These are phyloP conservation scores for Pelodiscus sinensis DNA, from an alignment of 2,113 vertebrate genomes.

Conservation along the genomic window DNA sequence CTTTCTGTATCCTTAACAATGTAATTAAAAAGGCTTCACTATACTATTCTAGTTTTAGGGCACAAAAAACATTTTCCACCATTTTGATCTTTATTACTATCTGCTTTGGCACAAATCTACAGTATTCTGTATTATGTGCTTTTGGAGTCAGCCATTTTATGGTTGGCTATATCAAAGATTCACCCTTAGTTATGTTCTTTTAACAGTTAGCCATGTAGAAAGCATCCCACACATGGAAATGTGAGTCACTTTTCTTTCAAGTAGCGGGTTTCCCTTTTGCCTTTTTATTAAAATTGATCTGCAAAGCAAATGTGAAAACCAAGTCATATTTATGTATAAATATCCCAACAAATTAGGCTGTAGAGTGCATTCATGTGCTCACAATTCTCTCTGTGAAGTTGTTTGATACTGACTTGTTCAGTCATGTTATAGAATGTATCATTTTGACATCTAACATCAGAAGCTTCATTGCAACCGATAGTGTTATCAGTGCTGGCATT, in stretches of 20 bases:
- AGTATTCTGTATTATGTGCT: neutral
- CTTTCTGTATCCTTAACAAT: neutral
- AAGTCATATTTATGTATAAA: constrained; percentile 2
- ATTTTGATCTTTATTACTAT: constrained; percentile 37
- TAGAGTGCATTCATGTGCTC: neutral
- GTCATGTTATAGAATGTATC: neutral
- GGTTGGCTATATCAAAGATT: neutral
- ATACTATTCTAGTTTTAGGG: neutral
- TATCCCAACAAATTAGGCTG: neutral
- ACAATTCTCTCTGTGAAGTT: neutral
- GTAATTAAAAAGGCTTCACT: neutral
- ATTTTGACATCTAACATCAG: neutral
- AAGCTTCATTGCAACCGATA: neutral
- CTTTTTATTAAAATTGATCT: constrained; percentile 16
- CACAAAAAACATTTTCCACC: constrained; percentile 5
- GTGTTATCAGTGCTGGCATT: neutral
- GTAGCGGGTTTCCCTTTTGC: constrained; percentile 30
- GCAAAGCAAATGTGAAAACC: constrained; percentile 51
- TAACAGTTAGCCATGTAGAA: constrained; percentile 24
- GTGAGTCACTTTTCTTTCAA: constrained; percentile 13
- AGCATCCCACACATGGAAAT: constrained; percentile 23
- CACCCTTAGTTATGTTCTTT: neutral
- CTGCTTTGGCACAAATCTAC: constrained; percentile 26
- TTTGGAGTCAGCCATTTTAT: constrained; percentile 36
- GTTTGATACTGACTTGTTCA: neutral